Conservation (phyloP, 2,113 vertebrate genomes). For the Parus major region DNA sequence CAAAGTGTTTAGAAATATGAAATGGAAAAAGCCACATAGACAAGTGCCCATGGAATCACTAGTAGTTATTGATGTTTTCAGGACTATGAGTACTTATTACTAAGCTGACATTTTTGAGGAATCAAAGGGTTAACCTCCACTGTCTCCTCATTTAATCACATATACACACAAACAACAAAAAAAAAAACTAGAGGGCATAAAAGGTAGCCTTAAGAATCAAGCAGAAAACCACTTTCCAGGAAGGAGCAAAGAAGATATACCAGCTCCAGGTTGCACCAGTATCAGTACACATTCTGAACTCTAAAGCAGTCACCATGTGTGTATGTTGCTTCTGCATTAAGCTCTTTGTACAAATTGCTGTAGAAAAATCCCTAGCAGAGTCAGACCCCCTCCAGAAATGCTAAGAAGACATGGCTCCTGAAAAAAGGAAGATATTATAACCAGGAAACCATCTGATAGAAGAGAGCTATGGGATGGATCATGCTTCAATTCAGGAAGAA, state of each 20-base stretch:
- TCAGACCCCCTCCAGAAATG: not conserved
- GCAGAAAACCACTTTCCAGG: not conserved
- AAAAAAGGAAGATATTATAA: not conserved
- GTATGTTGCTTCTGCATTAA: not conserved
- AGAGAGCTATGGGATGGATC: not conserved
- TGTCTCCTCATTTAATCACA: not conserved
- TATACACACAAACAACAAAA: not conserved
- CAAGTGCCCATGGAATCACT: not conserved
- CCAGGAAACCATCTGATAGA: not conserved
- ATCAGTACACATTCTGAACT: not conserved
- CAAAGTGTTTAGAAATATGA: not conserved
- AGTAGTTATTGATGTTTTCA: not conserved
- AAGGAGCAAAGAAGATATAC: not conserved
- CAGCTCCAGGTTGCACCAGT: not conserved
- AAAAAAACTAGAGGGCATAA: not conserved
- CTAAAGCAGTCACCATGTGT: not conserved
- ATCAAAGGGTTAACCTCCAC: not conserved
- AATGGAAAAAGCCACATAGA: not conserved
- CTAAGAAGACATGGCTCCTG: not conserved
- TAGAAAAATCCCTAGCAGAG: not conserved
- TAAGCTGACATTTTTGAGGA: not conserved
- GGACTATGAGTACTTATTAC: not conserved
- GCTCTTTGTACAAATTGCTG: not conserved
- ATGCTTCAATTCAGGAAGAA: not conserved
- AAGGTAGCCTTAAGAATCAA: not conserved